Evolutionary conservation across 2,888 invertebrate genomes (phyloP), one percentile per base, ranked within the genome.

Genomic region (Biston betularia): DNA sequence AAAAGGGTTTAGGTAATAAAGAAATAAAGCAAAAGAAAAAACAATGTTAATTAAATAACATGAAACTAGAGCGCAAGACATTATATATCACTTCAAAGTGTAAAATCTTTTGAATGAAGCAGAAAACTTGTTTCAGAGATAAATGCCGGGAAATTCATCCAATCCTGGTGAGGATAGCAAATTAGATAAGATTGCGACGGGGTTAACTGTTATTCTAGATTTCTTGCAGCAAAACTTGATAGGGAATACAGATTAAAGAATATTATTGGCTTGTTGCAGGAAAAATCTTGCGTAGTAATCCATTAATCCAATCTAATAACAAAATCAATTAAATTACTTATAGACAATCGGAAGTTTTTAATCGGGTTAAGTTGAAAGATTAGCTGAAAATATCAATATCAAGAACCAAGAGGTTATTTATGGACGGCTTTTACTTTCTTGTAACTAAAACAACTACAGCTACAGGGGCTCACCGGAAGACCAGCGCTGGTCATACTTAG

Each of bases 81-180:
- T 44, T 45, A 6, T 45, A 6, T 14, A 14, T 6, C 15, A 53
- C 14, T 56, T 45, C 24, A 40, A 57, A 52, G 46, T 46, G 8
- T 12, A 57, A 52, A 57, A 44, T 35, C 33, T 44, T 50, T 24
- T 45, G 46, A 54, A 54, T 61, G 34, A 46, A 64, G 46, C 42
- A 55, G 38, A 55, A 53, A 65, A 54, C 50, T 65, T 55, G 60
- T 45, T 54, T 45, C 55, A 35, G 54, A 52, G 56, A 61, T 61
- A 61, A 65, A 65, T 65, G 65, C 52, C 55, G 61, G 55, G 38
- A 60, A 65, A 65, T 65, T 55, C 60, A 65, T 60, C 48, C 59
- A 42, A 56, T 50, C 50, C 55, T 46, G 60, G 56, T 61, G 65
- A 52, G 45, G 61, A 49, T n/a, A 56, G 56, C 55, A 56, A 65